A percentile compares a stretch with the other conserved stretches of the same genome.
Evolutionary conservation across 2,888 invertebrate genomes (phyloP).

Genomic region (Pseudococcus viburni): DNA sequence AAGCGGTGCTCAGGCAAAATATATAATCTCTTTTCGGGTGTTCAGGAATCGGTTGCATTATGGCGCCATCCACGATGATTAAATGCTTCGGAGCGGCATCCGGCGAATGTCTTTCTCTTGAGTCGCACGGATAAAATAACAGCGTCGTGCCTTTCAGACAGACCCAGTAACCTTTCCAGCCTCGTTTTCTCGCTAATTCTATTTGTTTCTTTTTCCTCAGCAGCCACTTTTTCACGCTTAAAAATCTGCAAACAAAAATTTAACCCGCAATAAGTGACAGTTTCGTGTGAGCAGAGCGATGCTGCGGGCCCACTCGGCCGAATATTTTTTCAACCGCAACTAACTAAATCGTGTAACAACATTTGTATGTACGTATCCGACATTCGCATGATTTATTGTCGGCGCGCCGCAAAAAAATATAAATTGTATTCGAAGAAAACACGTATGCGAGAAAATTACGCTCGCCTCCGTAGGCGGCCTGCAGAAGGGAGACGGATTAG

Average conservation of each 20-base stretch:
- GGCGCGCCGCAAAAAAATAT: neutral
- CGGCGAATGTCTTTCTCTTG: conserved; percentile 85
- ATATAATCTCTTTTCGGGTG: conserved; percentile 98
- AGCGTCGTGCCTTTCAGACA: conserved; percentile 97
- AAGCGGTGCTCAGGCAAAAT: conserved; percentile 97
- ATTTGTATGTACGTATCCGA: neutral
- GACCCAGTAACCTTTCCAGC: conserved; percentile 99
- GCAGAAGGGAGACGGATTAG: neutral
- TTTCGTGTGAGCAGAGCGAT: neutral
- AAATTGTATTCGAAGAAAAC: conserved; percentile 32
- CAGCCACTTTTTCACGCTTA: conserved; percentile 98
- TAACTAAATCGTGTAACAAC: neutral
- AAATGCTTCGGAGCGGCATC: conserved; percentile 95
- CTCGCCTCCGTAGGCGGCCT: too few species aligned
- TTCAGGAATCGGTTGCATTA: conserved; percentile 99
- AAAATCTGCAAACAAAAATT: conserved; percentile 79
- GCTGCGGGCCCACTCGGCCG: neutral
- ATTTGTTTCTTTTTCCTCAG: conserved; percentile 96
- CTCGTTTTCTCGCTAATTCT: conserved; percentile 93
- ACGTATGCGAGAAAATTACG: conserved; percentile 28
- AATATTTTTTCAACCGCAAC: neutral
- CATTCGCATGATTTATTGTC: neutral
- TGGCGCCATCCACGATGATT: conserved; percentile 95
- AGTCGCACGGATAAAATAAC: conserved; percentile 95
- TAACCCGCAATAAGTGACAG: conserved; percentile 25